These are phyloP conservation scores for Endotricha flammealis DNA, from an alignment of 2,888 invertebrate species.

Conservation along the genomic window DNA sequence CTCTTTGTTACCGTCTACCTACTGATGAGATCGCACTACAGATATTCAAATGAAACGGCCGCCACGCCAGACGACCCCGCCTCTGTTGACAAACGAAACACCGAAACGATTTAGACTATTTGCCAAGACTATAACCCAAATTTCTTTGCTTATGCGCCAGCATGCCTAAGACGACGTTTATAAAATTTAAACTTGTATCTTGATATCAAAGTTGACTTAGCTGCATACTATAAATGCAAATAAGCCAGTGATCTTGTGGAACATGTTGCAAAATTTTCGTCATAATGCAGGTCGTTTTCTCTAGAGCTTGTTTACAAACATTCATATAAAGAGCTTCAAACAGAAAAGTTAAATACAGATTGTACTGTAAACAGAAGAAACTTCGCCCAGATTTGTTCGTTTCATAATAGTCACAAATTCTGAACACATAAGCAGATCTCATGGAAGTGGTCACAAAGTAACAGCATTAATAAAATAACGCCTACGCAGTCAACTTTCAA, in stretches of 20 bases:
- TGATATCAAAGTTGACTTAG: constrained; percentile 14
- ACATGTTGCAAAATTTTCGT: constrained; percentile 19
- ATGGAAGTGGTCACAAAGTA: neutral
- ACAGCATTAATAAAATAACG: neutral
- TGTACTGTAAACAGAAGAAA: too few species aligned
- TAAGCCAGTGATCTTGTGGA: constrained; percentile 1
- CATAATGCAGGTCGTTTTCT: too few species aligned
- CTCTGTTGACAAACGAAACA: constrained; percentile 52
- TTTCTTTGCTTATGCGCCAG: constrained; percentile 45
- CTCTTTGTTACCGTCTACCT: constrained; percentile 48
- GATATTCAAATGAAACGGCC: constrained; percentile 63
- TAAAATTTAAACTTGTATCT: constrained; percentile 24
- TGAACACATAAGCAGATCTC: too few species aligned
- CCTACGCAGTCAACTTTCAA: neutral
- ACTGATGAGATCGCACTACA: constrained; percentile 50
- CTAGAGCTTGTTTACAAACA: too few species aligned
- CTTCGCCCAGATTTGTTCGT: too few species aligned
- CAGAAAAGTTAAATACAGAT: too few species aligned
- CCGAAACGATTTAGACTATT: constrained; percentile 46
- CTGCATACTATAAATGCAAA: constrained; percentile 20
- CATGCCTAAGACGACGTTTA: constrained; percentile 30
- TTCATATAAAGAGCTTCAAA: too few species aligned
- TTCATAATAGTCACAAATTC: neutral
- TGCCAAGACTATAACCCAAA: constrained; percentile 47
- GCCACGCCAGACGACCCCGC: constrained; percentile 31